Conservation (phyloP, 2,797 vertebrate species). For the Poecilia picta region DNA sequence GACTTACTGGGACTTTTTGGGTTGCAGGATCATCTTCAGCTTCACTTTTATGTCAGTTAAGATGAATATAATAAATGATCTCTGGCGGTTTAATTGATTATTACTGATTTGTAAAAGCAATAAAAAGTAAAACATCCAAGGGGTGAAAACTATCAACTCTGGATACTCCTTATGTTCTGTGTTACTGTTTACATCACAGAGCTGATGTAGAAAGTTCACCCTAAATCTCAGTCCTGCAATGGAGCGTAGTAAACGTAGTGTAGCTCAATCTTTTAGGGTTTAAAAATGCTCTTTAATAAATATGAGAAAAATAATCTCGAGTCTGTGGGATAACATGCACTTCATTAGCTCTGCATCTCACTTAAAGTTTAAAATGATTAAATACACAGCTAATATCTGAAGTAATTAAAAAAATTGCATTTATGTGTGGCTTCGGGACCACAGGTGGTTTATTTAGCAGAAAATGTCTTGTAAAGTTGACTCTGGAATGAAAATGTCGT, state of each 20-base stretch:
- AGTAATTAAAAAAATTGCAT: neutral
- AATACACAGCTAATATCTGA: neutral
- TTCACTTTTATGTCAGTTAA: neutral
- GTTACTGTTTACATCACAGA: neutral
- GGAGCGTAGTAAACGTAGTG: neutral
- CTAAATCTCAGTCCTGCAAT: neutral
- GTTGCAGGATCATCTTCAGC: neutral
- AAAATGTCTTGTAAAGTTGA: neutral
- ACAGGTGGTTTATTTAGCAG: conserved; percentile 4
- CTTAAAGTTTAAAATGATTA: neutral
- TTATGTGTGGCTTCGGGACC: neutral
- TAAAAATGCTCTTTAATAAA: neutral
- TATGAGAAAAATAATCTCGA: neutral
- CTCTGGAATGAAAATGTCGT: conserved; percentile 6
- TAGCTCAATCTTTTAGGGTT: neutral
- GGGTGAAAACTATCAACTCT: neutral
- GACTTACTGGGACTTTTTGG: neutral
- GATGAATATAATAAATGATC: too few species aligned
- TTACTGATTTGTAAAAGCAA: neutral
- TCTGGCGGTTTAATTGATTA: neutral
- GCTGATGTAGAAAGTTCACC: neutral
- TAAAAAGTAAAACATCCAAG: neutral
- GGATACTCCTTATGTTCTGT: neutral
- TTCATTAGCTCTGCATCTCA: neutral
- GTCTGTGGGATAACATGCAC: neutral